Base-by-base conservation (phyloP, 2,113 vertebrate species). In the Aplodontia rufa region DNA sequence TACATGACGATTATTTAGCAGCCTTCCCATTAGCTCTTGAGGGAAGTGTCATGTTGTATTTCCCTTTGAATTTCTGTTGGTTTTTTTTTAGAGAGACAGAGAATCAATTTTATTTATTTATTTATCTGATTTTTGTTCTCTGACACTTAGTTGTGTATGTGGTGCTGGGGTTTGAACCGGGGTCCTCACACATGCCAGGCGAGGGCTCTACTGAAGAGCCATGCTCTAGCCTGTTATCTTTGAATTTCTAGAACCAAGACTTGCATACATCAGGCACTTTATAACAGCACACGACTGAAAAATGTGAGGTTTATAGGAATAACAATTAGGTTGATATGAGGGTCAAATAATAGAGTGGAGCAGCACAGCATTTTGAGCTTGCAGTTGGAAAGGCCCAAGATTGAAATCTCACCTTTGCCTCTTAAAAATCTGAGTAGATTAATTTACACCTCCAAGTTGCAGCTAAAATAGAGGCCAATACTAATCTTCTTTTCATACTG, bases 321-420 rank as follows among this genome's bases (percentile, higher is more conserved):
- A 91, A 10, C n/a, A 83, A 72, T 79, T 82, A 90, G 51, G 6
- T 40, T 91, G 78, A 62, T 81, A 80, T 40, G 53, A 84, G 69
- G 53, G 8, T 87, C 90, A 96, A 87, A 72, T 87, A 83, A 60
- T 81, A 83, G 37, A 87, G 35, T 80, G 37, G 35, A 40, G 14
- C 47, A 87, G 64, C 51, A 82, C 71, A 49, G 90, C 62, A 60
- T 49, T 96, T 93, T 86, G 68, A 64, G 66, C 53, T 89, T 92
- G n/a, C 35, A 86, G 68, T 76, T 85, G 66, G 47, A 91, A 66
- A 95, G 49, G 84, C 86, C 19, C 22, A 92, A 79, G 32, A 58
- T 75, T 95, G 32, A 87, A 79, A 79, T 89, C 35, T 95, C 37
- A 64, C 72, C 28, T 87, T 17, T 93, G 55, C 12, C 45, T 84